A percentile compares a stretch with the other conserved stretches of the same genome.
Evolutionary conservation across 2,113 vertebrate genomes (phyloP).

Genomic region (Nothocercus nigrocapillus): DNA sequence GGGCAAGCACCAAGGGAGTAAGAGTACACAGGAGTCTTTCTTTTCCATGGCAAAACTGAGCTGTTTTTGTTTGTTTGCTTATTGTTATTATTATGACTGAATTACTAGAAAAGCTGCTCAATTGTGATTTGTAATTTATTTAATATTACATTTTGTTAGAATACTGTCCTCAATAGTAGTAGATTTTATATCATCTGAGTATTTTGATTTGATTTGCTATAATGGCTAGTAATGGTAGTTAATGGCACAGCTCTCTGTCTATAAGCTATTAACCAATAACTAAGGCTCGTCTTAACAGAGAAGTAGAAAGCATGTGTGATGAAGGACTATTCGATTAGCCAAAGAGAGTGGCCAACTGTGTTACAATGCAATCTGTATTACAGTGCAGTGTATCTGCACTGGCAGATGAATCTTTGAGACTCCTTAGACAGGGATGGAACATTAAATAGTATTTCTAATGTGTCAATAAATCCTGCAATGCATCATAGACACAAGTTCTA

Average conservation of each 20-base stretch:
- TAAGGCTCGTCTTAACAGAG: neutral
- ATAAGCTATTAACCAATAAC: neutral
- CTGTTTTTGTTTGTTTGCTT: too few relatives aligned
- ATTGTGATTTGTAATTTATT: neutral
- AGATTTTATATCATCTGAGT: neutral
- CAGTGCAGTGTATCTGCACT: neutral
- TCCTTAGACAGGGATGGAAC: neutral
- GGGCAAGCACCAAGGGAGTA: accelerated
- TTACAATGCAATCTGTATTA: neutral
- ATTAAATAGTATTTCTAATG: neutral
- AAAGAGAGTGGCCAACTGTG: neutral
- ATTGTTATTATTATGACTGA: neutral
- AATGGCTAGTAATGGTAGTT: neutral
- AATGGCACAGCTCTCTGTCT: neutral
- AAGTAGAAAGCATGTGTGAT: neutral
- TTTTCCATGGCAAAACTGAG: neutral
- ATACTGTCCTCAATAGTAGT: too few relatives aligned
- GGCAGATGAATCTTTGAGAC: neutral
- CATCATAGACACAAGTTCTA: neutral
- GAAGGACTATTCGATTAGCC: neutral
- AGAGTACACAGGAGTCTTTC: neutral
- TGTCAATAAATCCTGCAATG: neutral
- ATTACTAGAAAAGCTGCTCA: neutral
- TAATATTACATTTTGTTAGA: neutral
- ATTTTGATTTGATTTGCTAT: neutral